Base-by-base conservation (phyloP, 2,113 vertebrate species). In the Gnathonemus longibarbis region DNA sequence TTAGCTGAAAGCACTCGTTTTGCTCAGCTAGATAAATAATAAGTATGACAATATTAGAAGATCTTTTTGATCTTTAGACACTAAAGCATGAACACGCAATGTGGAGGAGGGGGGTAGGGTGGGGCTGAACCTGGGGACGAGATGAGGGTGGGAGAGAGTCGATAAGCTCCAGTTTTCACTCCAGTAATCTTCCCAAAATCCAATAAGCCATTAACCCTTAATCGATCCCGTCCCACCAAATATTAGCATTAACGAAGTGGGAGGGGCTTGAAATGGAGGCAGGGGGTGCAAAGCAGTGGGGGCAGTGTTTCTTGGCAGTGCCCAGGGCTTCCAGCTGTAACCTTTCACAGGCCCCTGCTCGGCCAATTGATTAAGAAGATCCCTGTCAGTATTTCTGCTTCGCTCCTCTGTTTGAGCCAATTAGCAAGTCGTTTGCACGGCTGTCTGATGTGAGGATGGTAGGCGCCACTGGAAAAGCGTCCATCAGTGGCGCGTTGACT, bases 171-270 rank as follows among this genome's bases (percentile, higher is more conserved):
- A 56, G 87, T 90, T 27, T 88, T 88, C 87, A 62, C 77, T 80
- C 35, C 62, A 80, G 35, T 48, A 31, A 53, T 91, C 90, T n/a
- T 10, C 24, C 11, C 84, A 39, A 35, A 89, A 89, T 89, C 77
- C 90, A 89, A 91, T 89, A 89, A 89, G 52, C 90, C 42, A 84
- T 91, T 89, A 89, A 85, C 48, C 49, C 53, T 39, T 53, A 50
- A 91, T 91, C 53, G 52, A 91, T 91, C 77, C 15, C 5, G 3
- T 35, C 88, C 56, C 35, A 11, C 74, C 74, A 91, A 91, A 91
- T 53, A 91, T 89, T 89, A 85, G 88, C 88, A 87, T 89, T 91
- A 84, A 89, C 80, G 58, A 70, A 88, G 27, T 62, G 58, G 45
- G 19, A 17, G 35, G n/a, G 19, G 58, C 70, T 35, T 13, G 6